Conservation (phyloP, 2,888 invertebrate genomes). For the Mycalesis mineus region DNA sequence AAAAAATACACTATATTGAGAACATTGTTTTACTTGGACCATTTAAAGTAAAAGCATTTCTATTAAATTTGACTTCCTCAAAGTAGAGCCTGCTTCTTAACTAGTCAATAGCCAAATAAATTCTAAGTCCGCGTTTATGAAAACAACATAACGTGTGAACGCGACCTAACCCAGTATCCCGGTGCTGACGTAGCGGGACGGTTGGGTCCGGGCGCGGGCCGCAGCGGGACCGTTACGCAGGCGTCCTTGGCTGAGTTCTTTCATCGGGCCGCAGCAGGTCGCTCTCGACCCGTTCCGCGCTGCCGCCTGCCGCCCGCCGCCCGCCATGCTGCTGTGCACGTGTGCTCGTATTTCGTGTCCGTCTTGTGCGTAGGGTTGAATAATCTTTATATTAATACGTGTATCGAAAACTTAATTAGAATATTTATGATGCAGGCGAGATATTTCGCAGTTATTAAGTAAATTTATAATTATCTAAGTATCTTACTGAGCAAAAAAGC, state of each 20-base stretch:
- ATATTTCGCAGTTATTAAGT: too few species aligned
- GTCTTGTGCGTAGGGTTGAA: constrained; percentile 18
- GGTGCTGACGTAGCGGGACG: constrained; percentile 43
- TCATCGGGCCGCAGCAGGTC: constrained; percentile 67
- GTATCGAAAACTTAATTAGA: too few species aligned
- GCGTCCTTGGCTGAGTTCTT: constrained; percentile 79
- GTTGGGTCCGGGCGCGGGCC: constrained; percentile 19
- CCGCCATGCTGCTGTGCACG: constrained; percentile 55
- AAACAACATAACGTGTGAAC: background rate
- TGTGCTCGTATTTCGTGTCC: constrained; percentile 39
- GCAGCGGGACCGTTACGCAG: constrained; percentile 68
- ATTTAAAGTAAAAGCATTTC: too few species aligned
- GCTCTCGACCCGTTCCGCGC: constrained; percentile 70
- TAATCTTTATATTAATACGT: background rate
- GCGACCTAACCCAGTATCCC: constrained; percentile 4
- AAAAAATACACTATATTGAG: too few species aligned
- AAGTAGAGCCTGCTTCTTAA: too few species aligned
- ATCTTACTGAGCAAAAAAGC: too few species aligned
- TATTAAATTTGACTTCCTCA: too few species aligned
- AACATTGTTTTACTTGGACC: too few species aligned
- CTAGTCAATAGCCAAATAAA: too few species aligned
- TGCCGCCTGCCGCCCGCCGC: constrained; percentile 49
- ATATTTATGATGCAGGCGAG: too few species aligned
- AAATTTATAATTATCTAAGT: too few species aligned
- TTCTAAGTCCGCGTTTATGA: too few species aligned